Percentiles rank a stretch among this genome's conserved stretches.
Evolutionary conservation across 2,113 vertebrate species (phyloP).

Genomic region (Triplophysa dalaica): DNA sequence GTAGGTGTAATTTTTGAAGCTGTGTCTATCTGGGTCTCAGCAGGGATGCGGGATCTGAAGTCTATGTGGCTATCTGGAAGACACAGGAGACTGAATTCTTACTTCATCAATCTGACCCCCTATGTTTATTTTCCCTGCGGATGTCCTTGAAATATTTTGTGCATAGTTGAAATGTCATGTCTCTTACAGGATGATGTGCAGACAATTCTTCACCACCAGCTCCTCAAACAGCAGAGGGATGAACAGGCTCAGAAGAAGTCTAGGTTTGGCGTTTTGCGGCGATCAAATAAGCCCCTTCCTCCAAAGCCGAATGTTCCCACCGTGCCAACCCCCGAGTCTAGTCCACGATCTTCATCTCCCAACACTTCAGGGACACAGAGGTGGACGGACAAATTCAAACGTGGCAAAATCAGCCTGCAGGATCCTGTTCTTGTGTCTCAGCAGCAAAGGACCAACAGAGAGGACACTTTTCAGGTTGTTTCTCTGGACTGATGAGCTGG

Average conservation of each 20-base stretch:
- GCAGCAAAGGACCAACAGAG: constrained; percentile 22
- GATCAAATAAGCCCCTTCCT: constrained; percentile 59
- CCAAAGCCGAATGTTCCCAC: background rate
- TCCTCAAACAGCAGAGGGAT: constrained; percentile 74
- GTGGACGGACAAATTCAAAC: constrained; percentile 50
- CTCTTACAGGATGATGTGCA: constrained; percentile 80
- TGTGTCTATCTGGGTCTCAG: background rate
- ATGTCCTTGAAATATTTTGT: background rate
- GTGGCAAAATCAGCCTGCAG: constrained; percentile 17
- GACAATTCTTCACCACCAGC: constrained; percentile 73
- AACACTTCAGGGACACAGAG: constrained; percentile 31
- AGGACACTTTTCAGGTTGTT: constrained; percentile 48
- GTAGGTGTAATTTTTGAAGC: background rate
- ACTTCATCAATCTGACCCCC: background rate
- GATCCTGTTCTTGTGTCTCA: background rate
- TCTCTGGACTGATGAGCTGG: constrained; percentile 44
- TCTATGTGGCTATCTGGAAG: constrained; percentile 40
- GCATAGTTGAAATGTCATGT: background rate
- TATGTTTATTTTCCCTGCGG: background rate
- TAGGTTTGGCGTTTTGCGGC: constrained; percentile 62
- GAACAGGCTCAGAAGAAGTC: constrained; percentile 65
- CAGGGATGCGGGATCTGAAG: constrained; percentile 36
- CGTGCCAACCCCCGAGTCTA: background rate
- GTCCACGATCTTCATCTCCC: constrained; percentile 10
- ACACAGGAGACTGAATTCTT: background rate